phyloP scores from a whole-genome alignment of 2,797 vertebrate genomes.

The Tenualosa ilisha region DNA sequence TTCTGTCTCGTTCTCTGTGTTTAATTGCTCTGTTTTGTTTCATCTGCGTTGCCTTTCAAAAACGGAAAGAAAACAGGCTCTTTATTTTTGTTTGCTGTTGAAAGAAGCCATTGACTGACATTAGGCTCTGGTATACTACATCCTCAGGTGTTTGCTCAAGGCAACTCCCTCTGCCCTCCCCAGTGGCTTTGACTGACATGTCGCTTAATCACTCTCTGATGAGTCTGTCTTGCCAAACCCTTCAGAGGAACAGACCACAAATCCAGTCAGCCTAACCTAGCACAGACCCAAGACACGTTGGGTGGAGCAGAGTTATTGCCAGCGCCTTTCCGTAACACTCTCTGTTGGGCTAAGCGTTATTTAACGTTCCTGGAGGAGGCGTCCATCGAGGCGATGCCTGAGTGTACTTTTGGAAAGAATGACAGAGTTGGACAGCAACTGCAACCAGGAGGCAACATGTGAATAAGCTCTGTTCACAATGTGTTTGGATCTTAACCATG shows the following conservation, averaged over 20 bases:
- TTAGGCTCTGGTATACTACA: background rate
- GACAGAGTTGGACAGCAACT: background rate
- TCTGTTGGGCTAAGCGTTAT: background rate
- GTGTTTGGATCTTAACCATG: background rate
- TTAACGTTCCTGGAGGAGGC: background rate
- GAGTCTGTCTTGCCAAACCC: background rate
- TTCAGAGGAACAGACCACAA: background rate
- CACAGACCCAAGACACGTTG: background rate
- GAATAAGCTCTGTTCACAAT: constrained; percentile 14
- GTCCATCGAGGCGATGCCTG: background rate
- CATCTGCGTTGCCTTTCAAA: too few relatives aligned
- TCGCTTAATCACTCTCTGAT: background rate
- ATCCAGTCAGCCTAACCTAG: background rate
- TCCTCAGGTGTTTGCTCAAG: constrained; percentile 6
- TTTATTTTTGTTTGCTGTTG: background rate
- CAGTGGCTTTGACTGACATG: background rate
- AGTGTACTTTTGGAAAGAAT: constrained; percentile 20
- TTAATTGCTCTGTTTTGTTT: too few relatives aligned
- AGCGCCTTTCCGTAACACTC: background rate
- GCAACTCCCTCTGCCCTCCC: background rate
- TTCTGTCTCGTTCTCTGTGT: background rate
- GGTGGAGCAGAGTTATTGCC: background rate
- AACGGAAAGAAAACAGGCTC: background rate
- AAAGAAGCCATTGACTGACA: background rate
- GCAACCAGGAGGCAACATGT: constrained; percentile 17